Conservation (phyloP, 2,797 vertebrate species). For the Sardinella longiceps region DNA sequence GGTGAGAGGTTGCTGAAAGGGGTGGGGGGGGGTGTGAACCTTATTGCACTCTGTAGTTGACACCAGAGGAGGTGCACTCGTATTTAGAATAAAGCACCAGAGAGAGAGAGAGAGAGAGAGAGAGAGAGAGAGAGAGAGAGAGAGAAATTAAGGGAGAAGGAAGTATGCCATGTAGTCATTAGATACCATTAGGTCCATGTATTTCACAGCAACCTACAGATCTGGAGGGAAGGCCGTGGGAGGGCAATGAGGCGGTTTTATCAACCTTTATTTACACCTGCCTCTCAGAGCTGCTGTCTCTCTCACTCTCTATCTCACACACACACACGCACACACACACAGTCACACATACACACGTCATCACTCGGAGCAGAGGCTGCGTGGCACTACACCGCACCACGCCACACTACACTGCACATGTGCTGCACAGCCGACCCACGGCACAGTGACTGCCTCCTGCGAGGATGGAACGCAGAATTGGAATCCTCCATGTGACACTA, state of each 20-base stretch:
- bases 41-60: not conserved
- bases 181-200: not conserved
- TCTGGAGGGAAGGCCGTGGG: not conserved
- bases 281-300: not conserved
- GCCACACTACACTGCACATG: not conserved
- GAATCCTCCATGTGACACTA: slow-evolving; percentile 53
- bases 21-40: not conserved
- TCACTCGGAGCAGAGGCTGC: not conserved
- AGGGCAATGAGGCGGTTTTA: not conserved
- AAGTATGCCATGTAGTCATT: too few relatives aligned
- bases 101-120: not conserved
- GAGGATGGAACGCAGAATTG: slow-evolving; percentile 34
- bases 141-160: not conserved
- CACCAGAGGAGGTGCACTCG: not conserved
- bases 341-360: not conserved
- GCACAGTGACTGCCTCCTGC: slow-evolving; percentile 33
- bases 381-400: not conserved
- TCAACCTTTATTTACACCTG: slow-evolving; percentile 18
- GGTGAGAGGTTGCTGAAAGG: not conserved
- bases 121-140: not conserved
- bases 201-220: not conserved
- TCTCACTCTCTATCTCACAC: not conserved
- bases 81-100: not conserved
- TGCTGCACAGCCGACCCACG: not conserved
- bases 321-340: slow-evolving; percentile 11